Evolutionary conservation across 2,888 invertebrate genomes (phyloP).

Genomic region (Noctua pronuba): DNA sequence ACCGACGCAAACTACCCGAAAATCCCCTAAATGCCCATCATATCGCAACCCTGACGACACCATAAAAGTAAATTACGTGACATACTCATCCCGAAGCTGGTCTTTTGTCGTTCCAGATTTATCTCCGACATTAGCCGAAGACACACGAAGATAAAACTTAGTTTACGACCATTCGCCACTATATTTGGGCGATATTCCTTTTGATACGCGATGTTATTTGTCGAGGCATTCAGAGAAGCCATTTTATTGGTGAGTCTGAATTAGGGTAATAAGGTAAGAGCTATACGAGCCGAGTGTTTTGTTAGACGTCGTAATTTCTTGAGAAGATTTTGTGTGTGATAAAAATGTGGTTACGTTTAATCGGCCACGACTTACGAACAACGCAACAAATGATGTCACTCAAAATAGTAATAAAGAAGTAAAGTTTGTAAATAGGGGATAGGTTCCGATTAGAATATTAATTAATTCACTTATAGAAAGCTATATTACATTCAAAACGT

Average conservation of each 20-base stretch:
- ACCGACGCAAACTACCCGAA: slow-evolving; percentile 60
- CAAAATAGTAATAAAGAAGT: neutral
- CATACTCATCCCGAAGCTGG: slow-evolving; percentile 65
- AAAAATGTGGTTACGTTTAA: slow-evolving; percentile 7
- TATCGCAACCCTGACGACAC: slow-evolving; percentile 64
- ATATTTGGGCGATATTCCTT: slow-evolving; percentile 67
- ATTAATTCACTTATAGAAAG: neutral
- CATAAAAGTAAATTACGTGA: slow-evolving; percentile 70
- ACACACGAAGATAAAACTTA: slow-evolving; percentile 68
- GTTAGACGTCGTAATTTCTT: slow-evolving; percentile 22
- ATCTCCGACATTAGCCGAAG: slow-evolving; percentile 68
- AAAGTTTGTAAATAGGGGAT: too few relatives aligned
- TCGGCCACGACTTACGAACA: neutral
- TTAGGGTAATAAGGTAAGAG: slow-evolving; percentile 59
- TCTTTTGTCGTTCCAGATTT: slow-evolving; percentile 70
- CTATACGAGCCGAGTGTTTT: slow-evolving; percentile 44
- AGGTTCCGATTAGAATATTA: neutral
- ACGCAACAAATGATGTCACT: neutral
- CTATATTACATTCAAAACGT: neutral
- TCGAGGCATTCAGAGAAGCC: slow-evolving; percentile 54
- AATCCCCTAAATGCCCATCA: slow-evolving; percentile 64
- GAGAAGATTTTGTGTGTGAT: slow-evolving; percentile 27
- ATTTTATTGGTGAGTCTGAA: slow-evolving; percentile 59
- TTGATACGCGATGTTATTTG: slow-evolving; percentile 67
- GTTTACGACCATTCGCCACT: slow-evolving; percentile 68